Conservation (phyloP, 2,888 invertebrate genomes). For the Gortyna flavago region DNA sequence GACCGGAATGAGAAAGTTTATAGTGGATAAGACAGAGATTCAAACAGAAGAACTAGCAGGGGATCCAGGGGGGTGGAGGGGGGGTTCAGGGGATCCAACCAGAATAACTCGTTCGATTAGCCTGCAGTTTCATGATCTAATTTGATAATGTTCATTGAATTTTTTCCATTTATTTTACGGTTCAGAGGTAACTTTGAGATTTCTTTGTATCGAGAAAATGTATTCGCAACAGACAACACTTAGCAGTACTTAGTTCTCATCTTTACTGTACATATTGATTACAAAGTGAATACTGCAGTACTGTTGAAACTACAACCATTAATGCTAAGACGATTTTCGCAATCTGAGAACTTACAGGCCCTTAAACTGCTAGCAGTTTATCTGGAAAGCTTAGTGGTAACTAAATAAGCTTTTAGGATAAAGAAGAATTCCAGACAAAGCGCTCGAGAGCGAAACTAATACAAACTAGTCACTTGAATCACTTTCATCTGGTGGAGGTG, state of each 20-base stretch:
- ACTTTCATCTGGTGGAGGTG: constrained; percentile 86
- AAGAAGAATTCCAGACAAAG: constrained; percentile 69
- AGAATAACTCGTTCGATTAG: too few species aligned
- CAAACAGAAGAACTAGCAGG: too few species aligned
- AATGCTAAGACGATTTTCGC: too few species aligned
- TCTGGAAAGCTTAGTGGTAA: constrained; percentile 3
- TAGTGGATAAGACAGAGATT: too few species aligned
- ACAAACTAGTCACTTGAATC: constrained; percentile 81
- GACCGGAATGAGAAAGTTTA: too few species aligned
- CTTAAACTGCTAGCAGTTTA: neutral
- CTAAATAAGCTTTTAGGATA: constrained; percentile 55
- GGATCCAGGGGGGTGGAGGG: too few species aligned
- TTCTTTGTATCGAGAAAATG: neutral
- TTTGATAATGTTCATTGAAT: neutral
- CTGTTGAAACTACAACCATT: too few species aligned
- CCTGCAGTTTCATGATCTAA: neutral
- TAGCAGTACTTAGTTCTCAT: neutral
- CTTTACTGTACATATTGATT: neutral
- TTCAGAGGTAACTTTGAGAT: neutral
- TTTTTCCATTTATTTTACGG: neutral
- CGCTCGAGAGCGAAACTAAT: constrained; percentile 86
- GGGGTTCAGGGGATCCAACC: too few species aligned
- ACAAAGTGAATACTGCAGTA: neutral
- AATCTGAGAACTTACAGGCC: too few species aligned
- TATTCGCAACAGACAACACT: neutral